Base-by-base conservation (phyloP, 2,888 invertebrate species). In the Deilephila elpenor region DNA sequence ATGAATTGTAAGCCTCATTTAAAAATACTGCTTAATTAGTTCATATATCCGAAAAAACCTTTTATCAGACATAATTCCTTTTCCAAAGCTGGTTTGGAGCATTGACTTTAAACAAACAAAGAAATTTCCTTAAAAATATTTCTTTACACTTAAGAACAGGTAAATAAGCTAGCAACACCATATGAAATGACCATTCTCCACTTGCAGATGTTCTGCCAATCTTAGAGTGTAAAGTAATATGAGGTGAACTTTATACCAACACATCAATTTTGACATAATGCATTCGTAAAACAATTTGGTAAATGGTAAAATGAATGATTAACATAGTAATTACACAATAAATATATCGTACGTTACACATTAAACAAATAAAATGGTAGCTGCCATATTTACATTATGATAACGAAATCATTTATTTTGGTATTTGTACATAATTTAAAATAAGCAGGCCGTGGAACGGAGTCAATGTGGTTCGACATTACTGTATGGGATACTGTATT, bases 311-410 rank as follows among this genome's bases (percentile, higher is more conserved):
- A 56, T 56, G 6, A 56, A 56, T n/a, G 17, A 56, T 56, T 56
- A 56, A 56, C 56, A 56, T 56, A 56, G 6, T 56, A 56, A 44
- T 29, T 71, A 61, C 17, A 25, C 34, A 71, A 71, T 71, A 67
- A 53, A 59, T 64, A 72, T 56, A 34, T 34, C 19, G 32, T n/a
- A 34, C 56, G 32, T 56, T 32, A 17, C 53, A n/a, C 53, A 44
- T 51, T 56, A 56, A 19, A 70, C 56, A 53, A 29, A 56, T 53
- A 53, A 71, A 75, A 64, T 74, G 71, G 14, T 76, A 90, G 91
- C 89, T 91, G 91, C 91, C 91, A 79, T 89, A 90, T 89, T 85
- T 88, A 91, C 89, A 90, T 56, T 56, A 56, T 87, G 89, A 82
- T 80, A 82, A 76, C 77, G 71, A 80, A 73, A 72, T 56, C 32